Conservation (phyloP, 2,797 vertebrate genomes). For the Acestrorhynchus altus region DNA sequence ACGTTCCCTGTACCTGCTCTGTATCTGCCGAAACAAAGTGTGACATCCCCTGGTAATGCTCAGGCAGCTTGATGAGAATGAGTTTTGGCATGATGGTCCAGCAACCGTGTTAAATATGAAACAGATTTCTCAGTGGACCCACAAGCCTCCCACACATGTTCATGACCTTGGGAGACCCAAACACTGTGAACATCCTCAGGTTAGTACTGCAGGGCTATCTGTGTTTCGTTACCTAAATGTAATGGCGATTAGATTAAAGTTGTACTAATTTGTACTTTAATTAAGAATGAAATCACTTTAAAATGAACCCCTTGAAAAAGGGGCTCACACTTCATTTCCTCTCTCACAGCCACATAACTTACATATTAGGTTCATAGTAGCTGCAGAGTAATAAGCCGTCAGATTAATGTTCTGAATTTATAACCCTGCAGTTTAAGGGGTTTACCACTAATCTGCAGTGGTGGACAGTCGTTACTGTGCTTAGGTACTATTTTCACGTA, state of each 20-base stretch:
- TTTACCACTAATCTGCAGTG: too few relatives aligned
- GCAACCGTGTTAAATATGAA: conserved; percentile 62
- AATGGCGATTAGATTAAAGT: background rate
- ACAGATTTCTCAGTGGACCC: conserved; percentile 53
- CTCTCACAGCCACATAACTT: background rate
- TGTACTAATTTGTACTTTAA: background rate
- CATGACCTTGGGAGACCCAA: conserved; percentile 43
- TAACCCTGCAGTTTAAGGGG: too few relatives aligned
- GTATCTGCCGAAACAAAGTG: conserved; percentile 45
- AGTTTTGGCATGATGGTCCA: conserved; percentile 61
- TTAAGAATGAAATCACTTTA: background rate
- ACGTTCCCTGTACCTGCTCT: conserved; percentile 51
- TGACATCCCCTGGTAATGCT: conserved; percentile 43
- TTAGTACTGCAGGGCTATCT: background rate
- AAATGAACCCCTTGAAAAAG: background rate
- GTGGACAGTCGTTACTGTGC: too few relatives aligned
- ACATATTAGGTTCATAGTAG: background rate
- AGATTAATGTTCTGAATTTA: too few relatives aligned
- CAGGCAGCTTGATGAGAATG: conserved; percentile 57
- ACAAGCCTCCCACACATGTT: conserved; percentile 45
- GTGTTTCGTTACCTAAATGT: background rate
- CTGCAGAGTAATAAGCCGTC: background rate
- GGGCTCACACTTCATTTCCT: background rate
- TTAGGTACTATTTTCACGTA: too few relatives aligned
- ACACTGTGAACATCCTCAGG: background rate